Base-by-base conservation (phyloP, 1,140 invertebrate genomes). In the Triops cancriformis region DNA sequence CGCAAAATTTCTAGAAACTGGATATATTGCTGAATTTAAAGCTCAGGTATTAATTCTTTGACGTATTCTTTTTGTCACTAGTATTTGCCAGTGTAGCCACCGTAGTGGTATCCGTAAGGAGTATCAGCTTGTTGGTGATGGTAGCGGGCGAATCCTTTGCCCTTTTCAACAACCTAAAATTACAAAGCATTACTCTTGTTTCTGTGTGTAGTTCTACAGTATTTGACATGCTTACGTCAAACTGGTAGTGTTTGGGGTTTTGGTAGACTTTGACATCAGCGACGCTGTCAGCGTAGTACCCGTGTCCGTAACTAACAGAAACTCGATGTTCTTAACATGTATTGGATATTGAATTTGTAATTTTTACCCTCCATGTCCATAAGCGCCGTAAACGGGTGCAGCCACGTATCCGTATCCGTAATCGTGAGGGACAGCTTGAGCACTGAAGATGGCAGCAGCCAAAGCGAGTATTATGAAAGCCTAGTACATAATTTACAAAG, bases 41-140 rank as follows among this genome's bases (percentile, higher is more conserved):
- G 51, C 51, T 64, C 23, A 5, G 18, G 51, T 64, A 64, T 64
- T 64, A 18, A 6, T 64, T 64, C 11, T 9, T 64, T 64, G 51
- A 23, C 18, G 7, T 1, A 10, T 12, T 64, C 14, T 64, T 2
- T 1, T 23, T n/a, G 5, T 64, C 18, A 64, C 0, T 64, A 64
- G 51, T 64, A 23, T 64, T 64, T 64, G 14, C 51, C 31, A 7
- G 31, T 64, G 51, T 64, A 64, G 6, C 51, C 51, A 23, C 51
- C 51, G 14, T 64, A 64, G 14, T 64, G 18, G 51, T 37, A 37
- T 37, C n/a, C 51, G 3, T 64, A 64, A 64, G 51, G 51, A 64
- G 51, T 64, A 64, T 64, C 51, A 64, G 51, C 51, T 64, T 64
- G 51, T 64, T 64, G 51, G n/a, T 64, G 51, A 2, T 64, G 51